A percentile compares a stretch with the other conserved stretches of the same genome.
phyloP scores from a whole-genome alignment of 2,113 vertebrate genomes.

The Narcine bancroftii region DNA sequence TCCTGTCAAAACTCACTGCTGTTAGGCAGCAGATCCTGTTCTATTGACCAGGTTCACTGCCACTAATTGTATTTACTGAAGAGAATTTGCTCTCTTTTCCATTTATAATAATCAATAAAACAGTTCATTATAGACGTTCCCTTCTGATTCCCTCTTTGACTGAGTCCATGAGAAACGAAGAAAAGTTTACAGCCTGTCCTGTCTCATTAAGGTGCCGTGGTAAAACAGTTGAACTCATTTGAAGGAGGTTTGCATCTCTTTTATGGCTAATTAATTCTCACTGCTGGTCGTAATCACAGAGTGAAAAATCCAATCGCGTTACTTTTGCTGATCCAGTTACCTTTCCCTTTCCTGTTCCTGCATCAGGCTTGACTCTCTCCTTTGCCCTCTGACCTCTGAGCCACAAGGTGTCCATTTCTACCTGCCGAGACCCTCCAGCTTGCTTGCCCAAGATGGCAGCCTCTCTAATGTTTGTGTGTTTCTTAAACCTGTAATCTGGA shows the following conservation, averaged over 20 bases:
- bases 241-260: background rate
- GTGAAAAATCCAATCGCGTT: background rate
- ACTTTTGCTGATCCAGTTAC: background rate
- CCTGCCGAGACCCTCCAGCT: too few relatives aligned
- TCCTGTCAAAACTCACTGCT: background rate
- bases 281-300: background rate
- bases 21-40: background rate
- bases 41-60: background rate
- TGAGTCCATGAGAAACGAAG: background rate
- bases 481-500: background rate
- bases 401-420: background rate
- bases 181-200: background rate
- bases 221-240: background rate
- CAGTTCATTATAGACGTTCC: background rate
- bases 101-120: conserved; percentile 28
- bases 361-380: background rate
- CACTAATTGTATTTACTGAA: background rate
- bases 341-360: background rate
- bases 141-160: background rate
- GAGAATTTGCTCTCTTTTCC: background rate
- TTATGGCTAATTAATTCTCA: background rate
- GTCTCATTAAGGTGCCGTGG: background rate
- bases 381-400: background rate
- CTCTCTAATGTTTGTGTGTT: too few relatives aligned
- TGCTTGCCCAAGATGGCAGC: too few relatives aligned